Evolutionary conservation across 2,797 vertebrate species (phyloP), one percentile per base, ranked within the genome.

Genomic region (Notoglanidium macrostoma): DNA sequence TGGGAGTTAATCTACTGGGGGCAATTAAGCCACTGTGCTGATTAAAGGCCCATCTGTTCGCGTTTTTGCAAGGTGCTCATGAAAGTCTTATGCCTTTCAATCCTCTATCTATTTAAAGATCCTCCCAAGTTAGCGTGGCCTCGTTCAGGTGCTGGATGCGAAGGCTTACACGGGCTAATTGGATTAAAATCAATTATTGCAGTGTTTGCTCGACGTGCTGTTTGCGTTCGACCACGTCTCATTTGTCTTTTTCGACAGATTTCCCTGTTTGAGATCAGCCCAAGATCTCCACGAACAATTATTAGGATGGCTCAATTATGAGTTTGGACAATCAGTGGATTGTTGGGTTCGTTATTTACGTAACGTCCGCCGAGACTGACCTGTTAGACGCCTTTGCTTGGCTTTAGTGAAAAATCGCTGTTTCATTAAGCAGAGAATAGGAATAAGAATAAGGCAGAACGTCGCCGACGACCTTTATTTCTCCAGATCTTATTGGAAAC

Each of bases 1-100:
- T 85, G 83, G 91, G 87, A 87, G 93, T 94, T 94, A 93, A 95
- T 95, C 91, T 93, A 90, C 91, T 90, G 90, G 91, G 93, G 90
- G 89, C 89, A 91, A 93, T 91, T 92, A 92, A 93, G 88, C 85
- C 89, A 65, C 91, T 23, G 86, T 83, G 86, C 89, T 92, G 93
- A 93, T 92, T 93, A 94, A 91, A 91, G 89, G 72, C 85, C 91
- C 90, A 87, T 93, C 92, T 94, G 92, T 89, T 85, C 85, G 88
- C 89, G 91, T 89, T 87, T 91, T 89, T 63, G 87, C 57, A 68
- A 91, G 92, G 90, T 85, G 89, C 85, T 91, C 91, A 88, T 89
- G 57, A 86, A 77, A 87, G 87, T 86, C 88, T 86, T 87, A 88
- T 54, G 85, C 72, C 89, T 88, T 89, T 83, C 87, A 89, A 90